phyloP scores from a whole-genome alignment of 2,113 vertebrate genomes.

The Connochaetes taurinus region DNA sequence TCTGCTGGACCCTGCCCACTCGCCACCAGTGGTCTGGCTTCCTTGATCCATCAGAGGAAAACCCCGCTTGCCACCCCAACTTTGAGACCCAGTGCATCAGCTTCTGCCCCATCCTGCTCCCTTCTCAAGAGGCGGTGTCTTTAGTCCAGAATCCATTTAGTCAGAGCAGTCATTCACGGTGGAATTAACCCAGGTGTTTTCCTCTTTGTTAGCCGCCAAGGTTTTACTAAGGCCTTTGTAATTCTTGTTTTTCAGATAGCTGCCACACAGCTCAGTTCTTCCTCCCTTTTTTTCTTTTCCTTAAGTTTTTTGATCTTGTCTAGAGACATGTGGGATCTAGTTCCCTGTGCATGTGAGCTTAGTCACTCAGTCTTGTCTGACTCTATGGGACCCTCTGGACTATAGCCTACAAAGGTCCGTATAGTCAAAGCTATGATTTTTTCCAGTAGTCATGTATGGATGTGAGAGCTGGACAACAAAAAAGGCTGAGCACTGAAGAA shows the following conservation, averaged over 20 bases:
- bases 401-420: not conserved
- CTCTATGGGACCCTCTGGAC: not conserved
- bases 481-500: not conserved
- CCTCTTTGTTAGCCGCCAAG: not conserved
- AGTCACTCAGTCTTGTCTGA: not conserved
- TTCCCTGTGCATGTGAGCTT: not conserved
- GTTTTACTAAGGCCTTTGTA: not conserved
- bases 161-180: accelerated
- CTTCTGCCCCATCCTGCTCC: too few relatives aligned
- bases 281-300: not conserved
- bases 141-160: not conserved
- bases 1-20: not conserved
- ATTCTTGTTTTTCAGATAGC: not conserved
- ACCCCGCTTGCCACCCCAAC: accelerated
- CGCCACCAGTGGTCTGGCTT: accelerated
- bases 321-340: not conserved
- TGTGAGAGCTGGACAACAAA: not conserved
- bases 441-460: not conserved
- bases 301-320: not conserved
- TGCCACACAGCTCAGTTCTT: not conserved
- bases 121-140: not conserved
- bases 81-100: accelerated
- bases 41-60: not conserved
- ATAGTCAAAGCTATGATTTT: not conserved
- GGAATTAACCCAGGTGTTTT: not conserved